phyloP scores from a whole-genome alignment of 2,113 vertebrate species.

The Poeciliopsis retropinna region DNA sequence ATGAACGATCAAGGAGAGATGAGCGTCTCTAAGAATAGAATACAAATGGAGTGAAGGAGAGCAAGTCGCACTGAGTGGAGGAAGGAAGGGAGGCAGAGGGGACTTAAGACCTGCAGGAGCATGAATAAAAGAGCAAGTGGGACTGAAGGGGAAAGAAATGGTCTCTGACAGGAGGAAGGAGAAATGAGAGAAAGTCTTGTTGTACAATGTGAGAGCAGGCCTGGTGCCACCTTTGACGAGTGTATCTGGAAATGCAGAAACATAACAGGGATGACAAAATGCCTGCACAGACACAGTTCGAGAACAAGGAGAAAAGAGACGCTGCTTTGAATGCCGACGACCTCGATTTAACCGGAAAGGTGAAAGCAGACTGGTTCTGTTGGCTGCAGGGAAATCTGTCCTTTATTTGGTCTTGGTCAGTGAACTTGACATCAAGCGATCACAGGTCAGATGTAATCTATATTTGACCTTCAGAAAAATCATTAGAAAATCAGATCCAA shows the following conservation, averaged over 20 bases:
- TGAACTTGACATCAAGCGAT: background rate
- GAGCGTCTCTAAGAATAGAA: slow-evolving; percentile 67
- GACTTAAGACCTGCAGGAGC: slow-evolving; percentile 40
- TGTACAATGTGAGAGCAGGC: slow-evolving; percentile 57
- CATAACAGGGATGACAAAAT: slow-evolving; percentile 48
- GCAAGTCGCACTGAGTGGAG: background rate
- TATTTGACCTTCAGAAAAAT: background rate
- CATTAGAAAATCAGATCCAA: background rate
- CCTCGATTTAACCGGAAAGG: slow-evolving; percentile 56
- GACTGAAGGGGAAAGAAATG: slow-evolving; percentile 68
- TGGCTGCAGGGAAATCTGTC: background rate
- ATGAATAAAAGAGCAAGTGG: slow-evolving; percentile 70
- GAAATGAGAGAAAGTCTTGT: slow-evolving; percentile 60
- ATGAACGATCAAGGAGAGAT: slow-evolving; percentile 60
- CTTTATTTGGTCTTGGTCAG: background rate
- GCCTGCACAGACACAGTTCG: slow-evolving; percentile 7
- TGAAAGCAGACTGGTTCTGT: slow-evolving; percentile 14
- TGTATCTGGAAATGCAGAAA: slow-evolving; percentile 46
- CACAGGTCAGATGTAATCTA: background rate
- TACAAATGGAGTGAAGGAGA: slow-evolving; percentile 52
- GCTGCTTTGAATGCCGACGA: slow-evolving; percentile 33
- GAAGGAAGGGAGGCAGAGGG: background rate
- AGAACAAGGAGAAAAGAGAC: slow-evolving; percentile 16
- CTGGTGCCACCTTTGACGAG: slow-evolving; percentile 50
- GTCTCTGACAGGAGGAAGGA: slow-evolving; percentile 54